Base-by-base conservation (phyloP, 2,113 vertebrate genomes). In the Triplophysa tibetana region DNA sequence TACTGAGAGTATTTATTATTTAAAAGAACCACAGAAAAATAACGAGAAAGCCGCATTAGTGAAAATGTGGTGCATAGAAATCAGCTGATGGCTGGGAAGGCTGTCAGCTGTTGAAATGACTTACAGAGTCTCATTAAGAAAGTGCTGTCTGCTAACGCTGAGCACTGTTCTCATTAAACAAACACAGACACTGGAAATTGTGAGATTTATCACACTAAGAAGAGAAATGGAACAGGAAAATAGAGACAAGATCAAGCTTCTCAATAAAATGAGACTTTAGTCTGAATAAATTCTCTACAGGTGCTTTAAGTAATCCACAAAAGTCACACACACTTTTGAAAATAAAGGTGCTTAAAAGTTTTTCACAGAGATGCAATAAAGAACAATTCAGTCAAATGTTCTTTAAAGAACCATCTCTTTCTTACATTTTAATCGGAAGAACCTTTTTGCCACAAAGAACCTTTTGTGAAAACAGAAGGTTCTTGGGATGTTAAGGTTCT, bases 81-180 rank as follows among this genome's bases (percentile, higher is more conserved):
- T 29, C 70, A 58, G 70, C 7, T n/a, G 56, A 14, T 74, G 69
- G 5, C n/a, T 17, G 70, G 60, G 54, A 43, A 73, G 23, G n/a
- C 70, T 60, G 73, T 17, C 73, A 63, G 73, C 73, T 63, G 73
- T 48, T 48, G 73, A 75, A 63, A 63, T 63, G 73, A 63, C 43
- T 75, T 75, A 75, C 61, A 16, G 73, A 50, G 73, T 75, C 73
- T 75, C 73, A 75, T 75, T 75, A 75, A 29, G 73, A 63, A 63
- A 75, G 73, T 75, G 60, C 60, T 75, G 73, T 75, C 73, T 75
- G 58, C 60, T 29, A 63, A 62, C 60, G 1, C 23, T 26, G 73
- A 63, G 41, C 41, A 26, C 73, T 48, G 73, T 50, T 75, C 73
- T 75, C 60, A 75, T 75, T 63, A 50, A 63, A 54, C 33, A 73